Base-by-base conservation (phyloP, 2,797 vertebrate species). In the Thripadectes ignobilis region DNA sequence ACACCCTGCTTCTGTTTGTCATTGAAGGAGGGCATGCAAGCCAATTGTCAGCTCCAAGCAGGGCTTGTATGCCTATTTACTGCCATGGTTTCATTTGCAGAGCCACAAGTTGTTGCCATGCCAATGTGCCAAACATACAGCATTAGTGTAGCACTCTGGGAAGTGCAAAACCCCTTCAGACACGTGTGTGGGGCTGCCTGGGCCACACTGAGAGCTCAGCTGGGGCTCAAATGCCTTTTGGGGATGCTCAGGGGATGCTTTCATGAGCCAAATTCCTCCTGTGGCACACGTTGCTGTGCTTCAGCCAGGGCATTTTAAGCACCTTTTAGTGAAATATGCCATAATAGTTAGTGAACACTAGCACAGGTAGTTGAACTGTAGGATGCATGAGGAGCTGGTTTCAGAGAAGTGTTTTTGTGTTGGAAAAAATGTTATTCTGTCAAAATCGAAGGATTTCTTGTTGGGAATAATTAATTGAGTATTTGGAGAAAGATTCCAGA, bases 51-150 rank as follows among this genome's bases (percentile, higher is more conserved):
- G 43, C 92, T 92, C 81, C 90, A 93, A 55, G 91, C 57, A 76
- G 48, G 24, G 93, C 92, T 96, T 91, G 17, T 59, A 69, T 58
- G 89, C 92, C 80, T 84, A 16, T 96, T 95, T 96, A 61, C 88
- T 46, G 5, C 74, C 49, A 73, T 45, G 62, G 48, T 85, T 66
- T 59, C 30, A 7, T 89, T 96, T 94, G 73, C 84, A 86, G 84
- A 80, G 94, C 38, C 88, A 57, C 10, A 27, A 3, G 1, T 45
- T 2, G 62, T 90, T 88, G 29, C 86, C 92, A 91, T 88, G 93
- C 26, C 87, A 12, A 77, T 92, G 74, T 65, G 58, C 54, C 78
- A 58, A 82, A 79, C 39, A 29, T 51, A 1, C 9, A 7, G 27
- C 16, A 10, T 15, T 46, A 86, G 68, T 34, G 76, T 30, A 89